Conservation (phyloP, 2,113 vertebrate species). For the Lagopus leucura region DNA sequence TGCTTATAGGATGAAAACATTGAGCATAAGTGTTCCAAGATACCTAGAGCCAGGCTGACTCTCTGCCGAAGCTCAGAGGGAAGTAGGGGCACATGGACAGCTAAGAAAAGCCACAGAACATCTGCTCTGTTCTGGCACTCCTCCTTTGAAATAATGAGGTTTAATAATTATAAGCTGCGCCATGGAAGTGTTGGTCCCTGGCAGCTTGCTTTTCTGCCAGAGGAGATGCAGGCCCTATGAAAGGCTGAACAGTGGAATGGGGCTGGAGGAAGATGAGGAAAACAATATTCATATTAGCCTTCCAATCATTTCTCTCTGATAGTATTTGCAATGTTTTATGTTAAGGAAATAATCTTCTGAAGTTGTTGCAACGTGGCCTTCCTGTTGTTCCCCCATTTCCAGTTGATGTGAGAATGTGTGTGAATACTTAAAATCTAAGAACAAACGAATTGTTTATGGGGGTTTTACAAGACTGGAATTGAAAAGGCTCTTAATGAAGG, state of each 20-base stretch:
- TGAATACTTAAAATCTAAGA: neutral
- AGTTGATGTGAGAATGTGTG: neutral
- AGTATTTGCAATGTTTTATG: neutral
- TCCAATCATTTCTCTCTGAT: neutral
- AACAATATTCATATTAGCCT: accelerated
- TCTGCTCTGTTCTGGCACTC: neutral
- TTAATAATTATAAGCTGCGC: neutral
- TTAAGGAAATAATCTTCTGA: neutral
- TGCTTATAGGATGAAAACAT: neutral
- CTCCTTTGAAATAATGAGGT: neutral
- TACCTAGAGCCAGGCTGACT: neutral
- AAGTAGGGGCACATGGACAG: neutral
- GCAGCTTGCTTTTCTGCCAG: neutral
- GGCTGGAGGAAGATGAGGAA: neutral
- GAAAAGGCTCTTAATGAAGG: accelerated
- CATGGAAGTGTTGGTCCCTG: no score
- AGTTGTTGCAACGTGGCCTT: accelerated
- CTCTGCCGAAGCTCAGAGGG: neutral
- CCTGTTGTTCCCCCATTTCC: neutral
- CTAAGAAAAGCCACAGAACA: accelerated
- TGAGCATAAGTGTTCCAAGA: accelerated
- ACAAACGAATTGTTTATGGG: neutral
- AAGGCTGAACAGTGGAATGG: accelerated
- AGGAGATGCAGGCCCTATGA: accelerated
- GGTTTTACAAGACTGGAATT: neutral